These are phyloP conservation scores for Heliothis virescens DNA, from an alignment of 1,140 invertebrate genomes.

Conservation along the genomic window DNA sequence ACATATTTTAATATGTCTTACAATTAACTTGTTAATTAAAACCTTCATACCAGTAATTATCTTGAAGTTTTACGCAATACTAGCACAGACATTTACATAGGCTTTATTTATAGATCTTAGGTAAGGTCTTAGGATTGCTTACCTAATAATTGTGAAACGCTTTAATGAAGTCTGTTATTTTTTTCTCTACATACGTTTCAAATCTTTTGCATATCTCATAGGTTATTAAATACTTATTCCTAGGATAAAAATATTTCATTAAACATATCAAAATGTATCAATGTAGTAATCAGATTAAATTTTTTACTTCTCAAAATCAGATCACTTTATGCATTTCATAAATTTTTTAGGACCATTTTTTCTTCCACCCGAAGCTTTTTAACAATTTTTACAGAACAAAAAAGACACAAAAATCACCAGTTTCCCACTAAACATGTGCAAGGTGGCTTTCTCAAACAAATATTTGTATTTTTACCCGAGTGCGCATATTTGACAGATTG, in stretches of 20 bases:
- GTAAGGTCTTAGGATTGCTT: background rate
- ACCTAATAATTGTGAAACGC: background rate
- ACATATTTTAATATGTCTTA: constrained; percentile 18
- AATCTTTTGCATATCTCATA: too few species aligned
- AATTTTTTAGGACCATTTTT: too few species aligned
- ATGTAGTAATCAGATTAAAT: too few species aligned
- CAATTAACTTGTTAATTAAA: constrained; percentile 24
- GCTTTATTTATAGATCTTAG: background rate
- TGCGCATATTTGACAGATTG: constrained; percentile 69
- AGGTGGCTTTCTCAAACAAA: constrained; percentile 67
- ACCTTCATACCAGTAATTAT: background rate
- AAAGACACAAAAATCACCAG: background rate
- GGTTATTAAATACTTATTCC: too few species aligned
- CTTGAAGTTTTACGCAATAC: background rate
- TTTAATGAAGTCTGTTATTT: too few species aligned
- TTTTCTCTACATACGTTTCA: too few species aligned
- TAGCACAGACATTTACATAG: background rate
- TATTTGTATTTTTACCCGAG: constrained; percentile 62
- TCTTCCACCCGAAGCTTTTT: background rate
- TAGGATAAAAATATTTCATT: too few species aligned
- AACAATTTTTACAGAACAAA: background rate
- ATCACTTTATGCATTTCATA: too few species aligned
- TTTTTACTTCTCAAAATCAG: too few species aligned
- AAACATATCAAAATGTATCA: too few species aligned
- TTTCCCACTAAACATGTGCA: constrained; percentile 55